phyloP scores from a whole-genome alignment of 2,888 invertebrate species.

The Anticlea derivata region DNA sequence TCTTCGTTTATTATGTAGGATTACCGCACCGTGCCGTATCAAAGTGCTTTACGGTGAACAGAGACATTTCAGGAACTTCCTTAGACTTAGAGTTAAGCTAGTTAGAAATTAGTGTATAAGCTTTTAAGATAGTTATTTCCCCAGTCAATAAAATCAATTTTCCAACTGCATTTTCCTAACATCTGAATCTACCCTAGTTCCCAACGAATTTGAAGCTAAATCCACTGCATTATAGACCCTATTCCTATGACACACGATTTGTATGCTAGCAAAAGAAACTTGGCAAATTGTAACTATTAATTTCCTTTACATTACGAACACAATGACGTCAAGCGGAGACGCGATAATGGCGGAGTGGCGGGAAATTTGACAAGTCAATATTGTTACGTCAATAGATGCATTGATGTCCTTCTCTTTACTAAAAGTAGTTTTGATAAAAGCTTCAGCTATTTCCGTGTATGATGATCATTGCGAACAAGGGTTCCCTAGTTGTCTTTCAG shows the following conservation, averaged over 20 bases:
- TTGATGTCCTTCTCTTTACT: background rate
- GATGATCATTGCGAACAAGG: too few species aligned
- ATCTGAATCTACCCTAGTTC: constrained; percentile 40
- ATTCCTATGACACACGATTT: constrained; percentile 26
- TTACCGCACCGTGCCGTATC: background rate
- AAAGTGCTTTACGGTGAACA: background rate
- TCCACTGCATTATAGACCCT: constrained; percentile 41
- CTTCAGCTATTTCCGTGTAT: background rate
- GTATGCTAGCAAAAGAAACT: constrained; percentile 25
- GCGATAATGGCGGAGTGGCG: constrained; percentile 66
- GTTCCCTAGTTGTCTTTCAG: too few species aligned
- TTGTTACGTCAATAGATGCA: constrained; percentile 26
- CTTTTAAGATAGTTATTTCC: background rate
- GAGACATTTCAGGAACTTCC: too few species aligned
- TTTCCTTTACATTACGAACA: constrained; percentile 73
- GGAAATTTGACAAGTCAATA: constrained; percentile 69
- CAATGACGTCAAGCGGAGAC: constrained; percentile 69
- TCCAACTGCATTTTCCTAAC: constrained; percentile 46
- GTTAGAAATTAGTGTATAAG: too few species aligned
- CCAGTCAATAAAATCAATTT: constrained; percentile 50
- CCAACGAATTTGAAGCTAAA: constrained; percentile 23
- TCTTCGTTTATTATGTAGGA: background rate
- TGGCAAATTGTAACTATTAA: constrained; percentile 66
- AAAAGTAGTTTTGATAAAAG: background rate
- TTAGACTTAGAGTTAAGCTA: too few species aligned